phyloP scores from a whole-genome alignment of 2,888 invertebrate species.

The Microlaimidae sp. region DNA sequence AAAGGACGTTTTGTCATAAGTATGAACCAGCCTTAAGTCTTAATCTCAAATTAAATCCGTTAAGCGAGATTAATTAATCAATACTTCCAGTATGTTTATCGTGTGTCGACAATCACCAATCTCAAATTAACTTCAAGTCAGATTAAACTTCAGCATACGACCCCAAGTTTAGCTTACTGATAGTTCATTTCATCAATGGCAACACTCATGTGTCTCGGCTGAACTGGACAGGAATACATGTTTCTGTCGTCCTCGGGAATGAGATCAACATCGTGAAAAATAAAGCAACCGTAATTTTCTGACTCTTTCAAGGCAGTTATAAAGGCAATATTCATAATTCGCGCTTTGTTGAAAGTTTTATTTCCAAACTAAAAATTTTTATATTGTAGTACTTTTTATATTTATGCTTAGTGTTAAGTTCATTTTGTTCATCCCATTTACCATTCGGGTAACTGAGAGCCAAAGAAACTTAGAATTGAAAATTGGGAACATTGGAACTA shows the following conservation, averaged over 20 bases:
- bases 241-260: conserved; percentile 19
- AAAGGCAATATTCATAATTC: conserved; percentile 36
- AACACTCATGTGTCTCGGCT: conserved; percentile 18
- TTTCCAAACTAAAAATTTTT: conserved; percentile 32
- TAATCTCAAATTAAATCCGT: no score
- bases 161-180: conserved; percentile 10
- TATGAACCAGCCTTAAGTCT: no score
- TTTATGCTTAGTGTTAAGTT: no score
- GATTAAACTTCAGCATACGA: neutral
- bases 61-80: neutral
- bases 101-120: no score
- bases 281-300: conserved; percentile 30
- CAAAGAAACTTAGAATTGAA: no score
- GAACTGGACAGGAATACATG: conserved; percentile 19
- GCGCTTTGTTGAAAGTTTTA: conserved; percentile 36
- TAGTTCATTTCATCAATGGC: conserved; percentile 21
- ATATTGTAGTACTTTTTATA: no score
- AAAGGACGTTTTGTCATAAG: no score
- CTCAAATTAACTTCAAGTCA: no score
- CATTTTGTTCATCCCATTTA: no score
- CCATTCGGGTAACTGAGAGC: no score
- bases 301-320: conserved; percentile 25
- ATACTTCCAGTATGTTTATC: no score
- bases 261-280: conserved; percentile 35
- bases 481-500: no score